Conservation (phyloP, 2,888 invertebrate species). For the Ypsolopha scabrella region DNA sequence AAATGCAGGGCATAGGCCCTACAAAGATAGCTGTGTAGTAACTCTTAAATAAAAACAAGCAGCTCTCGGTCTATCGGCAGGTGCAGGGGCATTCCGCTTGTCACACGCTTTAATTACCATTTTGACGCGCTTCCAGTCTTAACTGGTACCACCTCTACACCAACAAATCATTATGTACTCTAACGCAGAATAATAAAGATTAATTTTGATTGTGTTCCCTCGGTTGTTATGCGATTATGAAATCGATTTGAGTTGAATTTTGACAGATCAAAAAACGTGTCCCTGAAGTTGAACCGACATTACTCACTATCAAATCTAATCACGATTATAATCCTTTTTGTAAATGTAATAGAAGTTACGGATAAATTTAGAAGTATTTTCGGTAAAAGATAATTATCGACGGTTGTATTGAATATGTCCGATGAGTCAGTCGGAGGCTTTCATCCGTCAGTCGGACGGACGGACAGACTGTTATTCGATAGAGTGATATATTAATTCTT, state of each 20-base stretch:
- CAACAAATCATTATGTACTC: no score
- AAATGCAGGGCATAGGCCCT: no score
- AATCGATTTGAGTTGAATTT: no score
- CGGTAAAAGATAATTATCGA: slow-evolving; percentile 30
- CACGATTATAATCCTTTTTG: no score
- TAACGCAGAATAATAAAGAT: slow-evolving; percentile 15
- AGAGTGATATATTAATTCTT: slow-evolving; percentile 38
- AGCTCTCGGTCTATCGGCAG: no score
- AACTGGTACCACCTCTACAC: no score
- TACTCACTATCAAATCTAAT: no score
- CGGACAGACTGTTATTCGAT: slow-evolving; percentile 26
- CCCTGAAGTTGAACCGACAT: no score
- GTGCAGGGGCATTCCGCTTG: slow-evolving; percentile 30
- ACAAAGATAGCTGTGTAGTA: no score
- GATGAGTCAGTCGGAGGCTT: slow-evolving; percentile 25
- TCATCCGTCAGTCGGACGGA: slow-evolving; percentile 33
- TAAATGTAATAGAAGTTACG: background rate
- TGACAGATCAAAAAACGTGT: no score
- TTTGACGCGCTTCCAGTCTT: slow-evolving; percentile 13
- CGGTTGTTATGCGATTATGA: no score
- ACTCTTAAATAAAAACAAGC: no score
- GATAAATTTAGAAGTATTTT: slow-evolving; percentile 10
- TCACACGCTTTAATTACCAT: slow-evolving; percentile 32
- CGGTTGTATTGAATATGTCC: slow-evolving; percentile 29
- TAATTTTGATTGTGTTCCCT: slow-evolving; percentile 13